Conservation (phyloP, 2,888 invertebrate species). For the Phyto melanocephala region DNA sequence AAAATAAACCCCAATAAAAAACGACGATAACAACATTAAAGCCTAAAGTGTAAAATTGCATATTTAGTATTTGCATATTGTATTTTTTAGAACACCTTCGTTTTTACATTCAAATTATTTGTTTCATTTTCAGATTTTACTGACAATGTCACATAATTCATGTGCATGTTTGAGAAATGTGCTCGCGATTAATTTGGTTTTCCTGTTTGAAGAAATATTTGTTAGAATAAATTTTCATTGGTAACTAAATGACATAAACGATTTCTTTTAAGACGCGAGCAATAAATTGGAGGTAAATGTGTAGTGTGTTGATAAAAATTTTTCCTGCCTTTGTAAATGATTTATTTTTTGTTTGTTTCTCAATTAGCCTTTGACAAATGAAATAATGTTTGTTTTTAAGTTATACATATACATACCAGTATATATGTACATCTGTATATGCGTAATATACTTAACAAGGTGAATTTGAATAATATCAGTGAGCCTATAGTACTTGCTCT, state of each 20-base stretch:
- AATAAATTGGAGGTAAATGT: background rate
- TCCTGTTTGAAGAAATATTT: background rate
- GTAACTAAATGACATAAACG: too few relatives aligned
- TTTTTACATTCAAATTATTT: background rate
- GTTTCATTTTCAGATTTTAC: background rate
- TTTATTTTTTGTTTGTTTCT: too few relatives aligned
- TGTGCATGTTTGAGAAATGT: background rate
- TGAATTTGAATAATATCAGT: too few relatives aligned
- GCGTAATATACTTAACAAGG: too few relatives aligned
- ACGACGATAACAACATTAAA: background rate
- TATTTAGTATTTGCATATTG: conserved; percentile 21
- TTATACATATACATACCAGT: too few relatives aligned
- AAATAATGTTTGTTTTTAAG: too few relatives aligned
- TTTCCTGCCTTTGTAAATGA: too few relatives aligned
- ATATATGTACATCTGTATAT: too few relatives aligned
- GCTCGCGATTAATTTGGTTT: background rate
- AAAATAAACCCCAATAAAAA: conserved; percentile 16
- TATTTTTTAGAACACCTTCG: background rate
- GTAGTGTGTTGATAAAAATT: too few relatives aligned
- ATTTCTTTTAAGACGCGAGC: background rate
- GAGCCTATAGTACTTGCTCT: too few relatives aligned
- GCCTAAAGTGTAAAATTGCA: conserved; percentile 14
- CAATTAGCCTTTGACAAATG: too few relatives aligned
- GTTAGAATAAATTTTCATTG: background rate
- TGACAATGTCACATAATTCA: background rate